phyloP scores from a whole-genome alignment of 2,113 vertebrate species.

The Synodontis membranacea region DNA sequence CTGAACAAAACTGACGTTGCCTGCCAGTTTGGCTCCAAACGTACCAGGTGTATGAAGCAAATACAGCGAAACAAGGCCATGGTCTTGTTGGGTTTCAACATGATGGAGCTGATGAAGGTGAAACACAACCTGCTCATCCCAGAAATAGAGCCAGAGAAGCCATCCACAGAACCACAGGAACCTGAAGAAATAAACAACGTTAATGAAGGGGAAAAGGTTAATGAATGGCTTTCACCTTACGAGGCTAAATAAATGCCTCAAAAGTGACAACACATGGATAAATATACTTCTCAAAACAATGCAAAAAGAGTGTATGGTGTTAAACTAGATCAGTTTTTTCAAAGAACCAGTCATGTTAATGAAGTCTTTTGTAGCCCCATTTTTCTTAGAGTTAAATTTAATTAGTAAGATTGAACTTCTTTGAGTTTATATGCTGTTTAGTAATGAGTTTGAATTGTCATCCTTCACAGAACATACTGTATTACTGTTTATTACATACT shows the following conservation, averaged over 20 bases:
- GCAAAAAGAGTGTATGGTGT: neutral
- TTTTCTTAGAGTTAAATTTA: conserved; percentile 10
- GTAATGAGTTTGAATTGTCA: conserved; percentile 9
- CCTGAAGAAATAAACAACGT: no score
- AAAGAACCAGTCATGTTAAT: neutral
- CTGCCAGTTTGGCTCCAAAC: conserved; percentile 82
- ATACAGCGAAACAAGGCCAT: conserved; percentile 75
- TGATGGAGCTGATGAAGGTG: conserved; percentile 83
- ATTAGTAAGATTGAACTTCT: neutral
- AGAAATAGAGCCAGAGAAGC: conserved; percentile 53
- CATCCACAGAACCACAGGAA: neutral
- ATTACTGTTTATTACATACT: neutral
- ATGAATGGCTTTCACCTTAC: neutral
- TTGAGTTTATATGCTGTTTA: conserved; percentile 35
- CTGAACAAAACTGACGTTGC: conserved; percentile 83
- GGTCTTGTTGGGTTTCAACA: conserved; percentile 90
- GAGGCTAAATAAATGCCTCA: neutral
- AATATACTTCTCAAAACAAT: neutral
- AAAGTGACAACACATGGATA: neutral
- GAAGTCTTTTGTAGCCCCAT: conserved; percentile 6
- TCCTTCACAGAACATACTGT: conserved; percentile 18
- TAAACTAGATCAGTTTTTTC: conserved; percentile 8
- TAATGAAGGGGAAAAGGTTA: neutral
- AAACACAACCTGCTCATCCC: conserved; percentile 80
- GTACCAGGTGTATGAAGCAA: conserved; percentile 83